These are phyloP conservation scores for Engraulis encrasicolus DNA, from an alignment of 2,113 vertebrate species.

Conservation along the genomic window DNA sequence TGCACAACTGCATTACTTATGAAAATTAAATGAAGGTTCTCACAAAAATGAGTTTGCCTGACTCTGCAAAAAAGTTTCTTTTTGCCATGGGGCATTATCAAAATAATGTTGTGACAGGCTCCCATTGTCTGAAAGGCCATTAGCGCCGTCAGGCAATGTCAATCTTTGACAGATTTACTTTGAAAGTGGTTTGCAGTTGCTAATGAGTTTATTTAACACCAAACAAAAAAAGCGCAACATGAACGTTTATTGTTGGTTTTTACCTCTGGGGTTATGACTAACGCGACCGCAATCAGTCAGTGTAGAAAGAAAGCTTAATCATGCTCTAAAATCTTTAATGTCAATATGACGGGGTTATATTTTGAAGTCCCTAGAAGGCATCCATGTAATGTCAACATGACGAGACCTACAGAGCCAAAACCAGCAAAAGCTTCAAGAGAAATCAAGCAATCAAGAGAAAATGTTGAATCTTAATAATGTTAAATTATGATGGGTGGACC, in stretches of 20 bases:
- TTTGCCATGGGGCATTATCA: not conserved
- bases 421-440: not conserved
- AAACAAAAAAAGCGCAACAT: not conserved
- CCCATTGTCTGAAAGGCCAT: not conserved
- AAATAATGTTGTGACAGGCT: not conserved
- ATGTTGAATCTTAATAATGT: not conserved
- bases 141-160: not conserved
- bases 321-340: not conserved
- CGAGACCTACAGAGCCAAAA: not conserved
- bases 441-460: not conserved
- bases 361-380: constrained; percentile 4
- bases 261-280: not conserved
- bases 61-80: no score
- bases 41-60: no score
- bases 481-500: not conserved
- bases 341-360: not conserved
- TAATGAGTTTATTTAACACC: not conserved
- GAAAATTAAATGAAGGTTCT: no score
- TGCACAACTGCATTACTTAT: no score
- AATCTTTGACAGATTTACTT: not conserved
- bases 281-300: not conserved
- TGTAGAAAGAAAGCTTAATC: not conserved
- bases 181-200: not conserved
- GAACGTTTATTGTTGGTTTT: not conserved
- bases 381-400: not conserved